These are phyloP conservation scores for Caranx melampygus DNA, from an alignment of 2,113 vertebrate species.

Conservation along the genomic window DNA sequence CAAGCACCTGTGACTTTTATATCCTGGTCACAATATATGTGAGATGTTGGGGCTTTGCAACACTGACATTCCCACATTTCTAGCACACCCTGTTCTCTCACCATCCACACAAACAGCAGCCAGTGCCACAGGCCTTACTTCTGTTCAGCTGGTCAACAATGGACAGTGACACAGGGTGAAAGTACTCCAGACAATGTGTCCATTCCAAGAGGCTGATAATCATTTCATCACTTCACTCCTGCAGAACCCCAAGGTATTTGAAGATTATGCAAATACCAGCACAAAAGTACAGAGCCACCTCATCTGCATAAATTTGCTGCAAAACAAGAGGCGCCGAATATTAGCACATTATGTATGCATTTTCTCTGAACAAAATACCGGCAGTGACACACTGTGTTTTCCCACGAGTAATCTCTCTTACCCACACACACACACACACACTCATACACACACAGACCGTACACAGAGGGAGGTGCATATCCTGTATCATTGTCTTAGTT, in stretches of 20 bases:
- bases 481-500: slow-evolving; percentile 39
- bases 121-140: neutral
- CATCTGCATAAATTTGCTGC: slow-evolving; percentile 68
- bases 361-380: slow-evolving; percentile 55
- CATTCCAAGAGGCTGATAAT: slow-evolving; percentile 41
- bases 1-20: too few relatives aligned
- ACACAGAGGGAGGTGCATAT: slow-evolving; percentile 31
- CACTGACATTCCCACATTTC: slow-evolving; percentile 16
- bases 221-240: slow-evolving; percentile 36
- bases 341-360: slow-evolving; percentile 53
- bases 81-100: neutral
- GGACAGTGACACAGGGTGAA: neutral
- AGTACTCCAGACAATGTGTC: slow-evolving; percentile 24
- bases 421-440: neutral
- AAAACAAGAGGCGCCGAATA: slow-evolving; percentile 52
- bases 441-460: neutral
- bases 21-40: neutral
- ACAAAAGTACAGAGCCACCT: slow-evolving; percentile 54
- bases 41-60: neutral
- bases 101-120: neutral
- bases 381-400: slow-evolving; percentile 41
- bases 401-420: slow-evolving; percentile 15
- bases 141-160: slow-evolving; percentile 1
- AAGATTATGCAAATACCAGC: slow-evolving; percentile 62
- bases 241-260: slow-evolving; percentile 15